Conservation (phyloP, 2,888 invertebrate species). For the Xylota segnis region DNA sequence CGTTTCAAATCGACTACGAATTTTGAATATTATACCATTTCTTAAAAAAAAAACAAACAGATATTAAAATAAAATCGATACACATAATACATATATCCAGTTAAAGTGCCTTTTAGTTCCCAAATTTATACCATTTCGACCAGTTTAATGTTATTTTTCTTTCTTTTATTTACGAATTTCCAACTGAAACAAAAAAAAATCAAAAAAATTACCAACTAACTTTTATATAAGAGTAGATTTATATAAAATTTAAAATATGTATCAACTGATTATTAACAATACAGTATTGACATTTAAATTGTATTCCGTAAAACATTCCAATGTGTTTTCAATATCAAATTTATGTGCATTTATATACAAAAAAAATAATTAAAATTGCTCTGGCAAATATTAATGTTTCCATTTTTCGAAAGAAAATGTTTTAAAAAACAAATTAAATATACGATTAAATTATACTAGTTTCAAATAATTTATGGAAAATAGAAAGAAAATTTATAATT, state of each 20-base stretch:
- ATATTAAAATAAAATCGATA: conserved; percentile 12
- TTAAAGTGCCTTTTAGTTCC: conserved; percentile 76
- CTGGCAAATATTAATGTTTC: conserved; percentile 52
- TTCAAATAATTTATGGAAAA: conserved; percentile 38
- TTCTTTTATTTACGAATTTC: conserved; percentile 12
- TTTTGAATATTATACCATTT: conserved; percentile 32
- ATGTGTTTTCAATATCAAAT: conserved; percentile 50
- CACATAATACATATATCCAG: conserved; percentile 37
- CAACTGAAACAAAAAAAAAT: conserved; percentile 1
- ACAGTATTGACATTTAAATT: conserved; percentile 59
- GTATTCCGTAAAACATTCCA: conserved; percentile 64
- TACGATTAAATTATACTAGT: conserved; percentile 33
- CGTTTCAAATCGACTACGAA: conserved; percentile 34
- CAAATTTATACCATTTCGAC: conserved; percentile 68
- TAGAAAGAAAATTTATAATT: conserved; percentile 21
- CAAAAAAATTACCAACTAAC: conserved; percentile 16
- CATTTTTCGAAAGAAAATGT: conserved; percentile 53
- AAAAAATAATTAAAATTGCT: conserved; percentile 26
- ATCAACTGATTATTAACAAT: conserved; percentile 17
- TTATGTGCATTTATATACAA: conserved; percentile 70
- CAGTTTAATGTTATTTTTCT: conserved; percentile 44
- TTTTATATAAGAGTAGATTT: conserved; percentile 47
- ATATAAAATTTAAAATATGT: conserved; percentile 30
- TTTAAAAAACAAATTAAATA: conserved; percentile 25
- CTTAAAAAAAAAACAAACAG: conserved; percentile 32